Conservation (phyloP, 2,888 invertebrate species). For the Thera obeliscata region DNA sequence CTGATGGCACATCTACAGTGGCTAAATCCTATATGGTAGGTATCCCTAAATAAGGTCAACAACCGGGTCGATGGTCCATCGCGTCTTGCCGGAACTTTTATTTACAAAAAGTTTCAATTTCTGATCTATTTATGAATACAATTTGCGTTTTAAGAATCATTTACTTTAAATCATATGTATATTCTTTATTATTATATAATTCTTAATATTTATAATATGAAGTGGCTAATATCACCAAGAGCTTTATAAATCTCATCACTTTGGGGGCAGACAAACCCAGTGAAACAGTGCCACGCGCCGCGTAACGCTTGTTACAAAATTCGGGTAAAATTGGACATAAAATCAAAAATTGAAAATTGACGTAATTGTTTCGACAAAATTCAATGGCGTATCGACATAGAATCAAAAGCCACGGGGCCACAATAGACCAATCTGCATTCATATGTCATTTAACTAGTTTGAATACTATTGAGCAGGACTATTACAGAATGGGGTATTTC, state of each 20-base stretch:
- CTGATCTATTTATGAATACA: background rate
- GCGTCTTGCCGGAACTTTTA: conserved; percentile 3
- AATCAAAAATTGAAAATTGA: background rate
- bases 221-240: too few species aligned
- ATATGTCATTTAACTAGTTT: conserved; percentile 20
- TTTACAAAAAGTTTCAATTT: background rate
- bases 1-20: too few species aligned
- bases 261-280: background rate
- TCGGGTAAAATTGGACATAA: background rate
- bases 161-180: too few species aligned
- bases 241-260: too few species aligned
- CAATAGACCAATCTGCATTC: background rate
- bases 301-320: too few species aligned
- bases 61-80: background rate
- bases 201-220: too few species aligned
- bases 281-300: too few species aligned
- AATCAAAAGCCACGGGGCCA: conserved; percentile 1
- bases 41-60: conserved; percentile 5
- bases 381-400: background rate
- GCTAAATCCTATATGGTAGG: background rate
- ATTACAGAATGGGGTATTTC: background rate
- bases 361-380: conserved; percentile 3
- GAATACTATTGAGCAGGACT: conserved; percentile 6
- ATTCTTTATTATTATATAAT: too few species aligned
- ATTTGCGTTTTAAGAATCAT: too few species aligned